Conservation (phyloP, 2,888 invertebrate genomes). For the Calameuta idolon region DNA sequence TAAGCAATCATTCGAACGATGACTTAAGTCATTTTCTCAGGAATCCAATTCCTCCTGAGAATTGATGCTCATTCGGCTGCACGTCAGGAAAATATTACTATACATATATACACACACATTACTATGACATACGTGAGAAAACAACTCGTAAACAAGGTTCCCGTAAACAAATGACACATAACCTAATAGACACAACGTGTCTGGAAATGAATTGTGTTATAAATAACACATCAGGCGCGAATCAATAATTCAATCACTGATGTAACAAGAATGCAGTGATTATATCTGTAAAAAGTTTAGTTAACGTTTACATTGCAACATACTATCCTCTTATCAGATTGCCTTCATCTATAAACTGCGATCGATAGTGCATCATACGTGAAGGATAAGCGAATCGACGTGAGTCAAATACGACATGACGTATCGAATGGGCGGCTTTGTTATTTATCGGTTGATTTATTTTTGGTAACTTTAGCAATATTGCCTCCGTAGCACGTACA, state of each 20-base stretch:
- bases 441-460: background rate
- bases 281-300: too few relatives aligned
- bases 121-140: background rate
- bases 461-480: background rate
- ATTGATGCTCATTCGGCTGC: background rate
- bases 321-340: background rate
- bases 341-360: background rate
- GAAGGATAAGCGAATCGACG: background rate
- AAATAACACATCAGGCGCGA: background rate
- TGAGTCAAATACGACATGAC: background rate
- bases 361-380: background rate
- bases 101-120: background rate
- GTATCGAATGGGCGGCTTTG: background rate
- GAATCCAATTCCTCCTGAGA: background rate
- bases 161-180: background rate
- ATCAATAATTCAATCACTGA: background rate
- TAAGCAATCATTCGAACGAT: background rate
- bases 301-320: background rate
- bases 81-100: background rate
- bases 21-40: background rate
- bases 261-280: too few relatives aligned
- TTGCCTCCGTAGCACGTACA: background rate
- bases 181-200: background rate
- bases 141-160: background rate
- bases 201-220: background rate